Evolutionary conservation across 1,140 invertebrate genomes (phyloP).

Genomic region (Thaumatotibia leucotreta): DNA sequence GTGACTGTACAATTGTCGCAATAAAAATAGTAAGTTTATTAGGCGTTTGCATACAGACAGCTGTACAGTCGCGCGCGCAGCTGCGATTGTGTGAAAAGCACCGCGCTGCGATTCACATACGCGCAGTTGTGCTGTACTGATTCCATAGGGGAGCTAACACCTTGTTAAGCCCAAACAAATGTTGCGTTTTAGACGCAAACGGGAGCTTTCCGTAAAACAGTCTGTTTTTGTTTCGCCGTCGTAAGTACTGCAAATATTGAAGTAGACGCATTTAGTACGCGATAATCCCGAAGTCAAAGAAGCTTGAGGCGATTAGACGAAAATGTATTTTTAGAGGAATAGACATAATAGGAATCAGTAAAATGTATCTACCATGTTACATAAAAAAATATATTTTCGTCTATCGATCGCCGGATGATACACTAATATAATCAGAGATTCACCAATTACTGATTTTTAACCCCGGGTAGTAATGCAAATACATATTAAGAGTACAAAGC

Average conservation of each 20-base stretch:
- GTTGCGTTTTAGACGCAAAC: conserved; percentile 7
- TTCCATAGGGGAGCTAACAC: conserved; percentile 38
- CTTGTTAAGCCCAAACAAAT: conserved; percentile 28
- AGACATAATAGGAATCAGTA: no score
- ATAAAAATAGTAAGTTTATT: conserved; percentile 70
- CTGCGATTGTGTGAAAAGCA: conserved; percentile 63
- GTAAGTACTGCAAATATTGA: not conserved
- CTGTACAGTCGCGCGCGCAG: conserved; percentile 50
- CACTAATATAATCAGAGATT: no score
- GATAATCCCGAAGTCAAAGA: not conserved
- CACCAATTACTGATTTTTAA: no score
- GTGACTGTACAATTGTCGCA: conserved; percentile 22
- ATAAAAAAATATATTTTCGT: no score
- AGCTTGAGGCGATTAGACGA: not conserved
- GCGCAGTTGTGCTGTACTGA: conserved; percentile 26
- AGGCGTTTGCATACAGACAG: conserved; percentile 64
- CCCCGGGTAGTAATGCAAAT: no score
- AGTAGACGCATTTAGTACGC: not conserved
- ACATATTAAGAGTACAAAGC: no score
- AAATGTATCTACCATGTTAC: no score
- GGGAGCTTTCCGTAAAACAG: not conserved
- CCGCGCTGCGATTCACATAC: conserved; percentile 57
- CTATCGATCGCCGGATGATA: no score
- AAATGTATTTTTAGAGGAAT: not conserved
- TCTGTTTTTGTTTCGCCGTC: not conserved